A percentile compares a stretch with the other conserved stretches of the same genome.
Conservation (phyloP, 2,888 invertebrate species). For the Caenorhabditis sp. region DNA sequence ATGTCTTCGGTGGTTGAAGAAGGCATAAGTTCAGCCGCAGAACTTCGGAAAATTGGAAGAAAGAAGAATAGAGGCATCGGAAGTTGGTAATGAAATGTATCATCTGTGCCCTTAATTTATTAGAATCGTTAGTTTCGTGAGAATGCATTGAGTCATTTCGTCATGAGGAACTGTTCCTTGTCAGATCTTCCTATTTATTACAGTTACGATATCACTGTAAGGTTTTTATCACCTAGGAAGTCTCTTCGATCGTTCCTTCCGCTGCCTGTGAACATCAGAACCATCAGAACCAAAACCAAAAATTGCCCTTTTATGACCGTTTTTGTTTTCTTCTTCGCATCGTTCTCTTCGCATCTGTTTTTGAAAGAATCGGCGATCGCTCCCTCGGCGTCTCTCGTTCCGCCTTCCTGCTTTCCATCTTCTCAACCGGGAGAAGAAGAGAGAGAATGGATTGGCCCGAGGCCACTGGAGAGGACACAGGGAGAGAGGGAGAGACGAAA, state of each 20-base stretch:
- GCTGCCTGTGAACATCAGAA: not conserved
- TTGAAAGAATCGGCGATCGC: constrained; percentile 51
- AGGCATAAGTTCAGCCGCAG: not conserved
- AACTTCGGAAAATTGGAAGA: not conserved
- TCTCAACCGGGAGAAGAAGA: constrained; percentile 3
- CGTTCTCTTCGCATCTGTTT: constrained; percentile 53
- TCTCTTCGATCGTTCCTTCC: too few relatives aligned
- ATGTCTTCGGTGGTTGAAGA: not conserved
- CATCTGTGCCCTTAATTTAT: too few relatives aligned
- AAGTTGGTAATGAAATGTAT: too few relatives aligned
- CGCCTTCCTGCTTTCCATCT: constrained; percentile 13
- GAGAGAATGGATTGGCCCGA: constrained; percentile 5
- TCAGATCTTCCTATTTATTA: too few relatives aligned
- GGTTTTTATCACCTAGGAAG: too few relatives aligned
- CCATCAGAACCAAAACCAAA: not conserved
- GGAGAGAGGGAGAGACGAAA: constrained; percentile 26
- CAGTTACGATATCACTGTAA: too few relatives aligned
- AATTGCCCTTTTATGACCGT: constrained; percentile 20
- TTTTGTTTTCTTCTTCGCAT: constrained; percentile 11
- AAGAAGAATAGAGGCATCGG: too few relatives aligned
- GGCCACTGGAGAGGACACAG: constrained; percentile 6
- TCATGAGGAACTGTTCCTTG: too few relatives aligned
- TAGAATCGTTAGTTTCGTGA: too few relatives aligned
- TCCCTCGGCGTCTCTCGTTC: constrained; percentile 13
- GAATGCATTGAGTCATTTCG: too few relatives aligned